A percentile compares a stretch with the other conserved stretches of the same genome.
Conservation (phyloP, 2,113 vertebrate genomes). For the Entomyzon cyanotis region DNA sequence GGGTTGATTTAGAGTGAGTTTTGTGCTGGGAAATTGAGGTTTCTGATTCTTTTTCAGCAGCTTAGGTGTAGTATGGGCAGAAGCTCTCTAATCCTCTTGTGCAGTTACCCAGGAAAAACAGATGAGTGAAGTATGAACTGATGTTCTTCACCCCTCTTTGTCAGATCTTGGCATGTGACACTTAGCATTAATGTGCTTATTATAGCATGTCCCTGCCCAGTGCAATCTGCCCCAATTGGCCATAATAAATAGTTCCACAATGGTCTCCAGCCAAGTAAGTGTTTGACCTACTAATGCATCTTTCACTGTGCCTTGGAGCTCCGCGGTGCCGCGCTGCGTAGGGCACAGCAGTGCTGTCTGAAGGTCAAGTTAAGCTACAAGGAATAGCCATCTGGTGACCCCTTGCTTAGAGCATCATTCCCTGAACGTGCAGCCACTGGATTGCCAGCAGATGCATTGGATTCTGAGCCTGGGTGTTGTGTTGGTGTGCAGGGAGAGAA, state of each 20-base stretch:
- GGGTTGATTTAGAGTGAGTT: not conserved
- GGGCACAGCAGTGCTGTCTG: constrained; percentile 3
- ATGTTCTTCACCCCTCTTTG: constrained; percentile 23
- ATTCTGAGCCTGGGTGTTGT: not conserved
- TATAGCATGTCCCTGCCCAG: not conserved
- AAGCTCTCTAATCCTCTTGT: not conserved
- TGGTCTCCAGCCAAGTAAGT: constrained; percentile 41
- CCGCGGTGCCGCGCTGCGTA: rapidly evolving
- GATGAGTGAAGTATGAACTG: constrained; percentile 9
- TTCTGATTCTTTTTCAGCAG: not conserved
- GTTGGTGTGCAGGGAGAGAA: not conserved
- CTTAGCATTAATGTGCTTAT: not conserved
- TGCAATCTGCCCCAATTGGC: constrained; percentile 35
- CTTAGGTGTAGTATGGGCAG: not conserved
- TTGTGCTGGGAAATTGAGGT: not conserved
- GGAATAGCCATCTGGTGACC: constrained; percentile 44
- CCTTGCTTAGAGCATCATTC: not conserved
- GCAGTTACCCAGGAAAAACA: constrained; percentile 2
- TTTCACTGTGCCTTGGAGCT: constrained; percentile 44
- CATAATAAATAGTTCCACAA: constrained; percentile 12
- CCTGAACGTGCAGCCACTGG: not conserved
- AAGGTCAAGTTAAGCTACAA: constrained; percentile 28
- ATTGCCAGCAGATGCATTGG: constrained; percentile 1
- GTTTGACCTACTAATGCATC: constrained; percentile 61
- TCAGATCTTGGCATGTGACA: constrained; percentile 37